Percentiles rank a stretch among this genome's conserved stretches.
phyloP scores from a whole-genome alignment of 2,888 invertebrate species.

The Lochmaea capreae region DNA sequence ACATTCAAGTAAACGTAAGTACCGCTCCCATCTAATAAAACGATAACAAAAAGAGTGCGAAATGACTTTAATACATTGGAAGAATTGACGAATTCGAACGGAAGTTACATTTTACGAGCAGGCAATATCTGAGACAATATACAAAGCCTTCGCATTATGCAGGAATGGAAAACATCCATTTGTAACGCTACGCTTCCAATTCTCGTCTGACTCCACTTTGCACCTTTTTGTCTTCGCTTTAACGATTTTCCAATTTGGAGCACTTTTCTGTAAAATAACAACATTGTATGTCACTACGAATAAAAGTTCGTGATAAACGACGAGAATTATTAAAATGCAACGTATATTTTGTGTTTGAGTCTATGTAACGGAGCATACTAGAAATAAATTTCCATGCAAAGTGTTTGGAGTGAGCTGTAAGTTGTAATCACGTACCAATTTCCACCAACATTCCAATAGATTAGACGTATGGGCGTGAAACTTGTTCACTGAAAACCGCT shows the following conservation, averaged over 20 bases:
- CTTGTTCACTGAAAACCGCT: no score
- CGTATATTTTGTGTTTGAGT: background rate
- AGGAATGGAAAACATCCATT: conserved; percentile 34
- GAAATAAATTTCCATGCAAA: no score
- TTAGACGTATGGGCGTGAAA: no score
- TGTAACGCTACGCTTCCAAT: conserved; percentile 24
- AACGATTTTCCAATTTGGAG: conserved; percentile 17
- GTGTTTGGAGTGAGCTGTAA: no score
- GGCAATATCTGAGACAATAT: conserved; percentile 34
- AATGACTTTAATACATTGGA: conserved; percentile 31
- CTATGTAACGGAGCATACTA: no score
- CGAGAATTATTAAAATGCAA: background rate
- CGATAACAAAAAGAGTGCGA: conserved; percentile 23
- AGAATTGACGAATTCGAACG: conserved; percentile 35
- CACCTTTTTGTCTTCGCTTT: conserved; percentile 26
- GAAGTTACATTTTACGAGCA: conserved; percentile 34
- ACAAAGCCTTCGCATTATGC: conserved; percentile 36
- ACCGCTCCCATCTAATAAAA: conserved; percentile 11
- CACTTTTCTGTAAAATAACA: conserved; percentile 21
- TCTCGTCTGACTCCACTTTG: conserved; percentile 27
- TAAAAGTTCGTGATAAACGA: conserved; percentile 4
- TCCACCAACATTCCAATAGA: no score
- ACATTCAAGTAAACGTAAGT: conserved; percentile 16
- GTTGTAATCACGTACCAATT: no score
- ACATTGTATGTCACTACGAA: conserved; percentile 12